Percentiles rank a stretch among this genome's conserved stretches.
Conservation (phyloP, 2,797 vertebrate genomes). For the Notolabrus celidotus region DNA sequence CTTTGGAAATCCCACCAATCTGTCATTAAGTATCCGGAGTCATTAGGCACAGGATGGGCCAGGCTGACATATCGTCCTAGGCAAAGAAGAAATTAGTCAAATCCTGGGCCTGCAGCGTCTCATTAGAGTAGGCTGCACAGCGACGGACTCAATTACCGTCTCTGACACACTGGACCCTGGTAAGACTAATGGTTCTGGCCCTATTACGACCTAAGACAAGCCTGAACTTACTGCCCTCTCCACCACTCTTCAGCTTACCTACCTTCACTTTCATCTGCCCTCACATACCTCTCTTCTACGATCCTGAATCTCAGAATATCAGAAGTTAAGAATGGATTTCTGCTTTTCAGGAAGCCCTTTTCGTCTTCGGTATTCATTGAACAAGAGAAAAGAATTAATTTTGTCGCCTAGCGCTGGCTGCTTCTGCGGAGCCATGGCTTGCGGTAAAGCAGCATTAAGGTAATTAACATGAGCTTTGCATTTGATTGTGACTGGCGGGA, state of each 20-base stretch:
- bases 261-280: slow-evolving; percentile 39
- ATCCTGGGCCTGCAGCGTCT: slow-evolving; percentile 69
- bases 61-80: slow-evolving; percentile 51
- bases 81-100: slow-evolving; percentile 66
- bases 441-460: slow-evolving; percentile 75
- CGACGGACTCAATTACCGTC: slow-evolving; percentile 71
- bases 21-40: slow-evolving; percentile 66
- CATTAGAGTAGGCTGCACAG: slow-evolving; percentile 68
- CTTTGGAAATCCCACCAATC: slow-evolving; percentile 61
- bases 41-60: slow-evolving; percentile 54
- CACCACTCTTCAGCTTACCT: slow-evolving; percentile 12
- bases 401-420: slow-evolving; percentile 33
- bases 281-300: slow-evolving; percentile 12
- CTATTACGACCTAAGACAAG: slow-evolving; percentile 49
- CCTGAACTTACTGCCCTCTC: slow-evolving; percentile 48
- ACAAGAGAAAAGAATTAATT: slow-evolving; percentile 54
- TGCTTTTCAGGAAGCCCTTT: slow-evolving; percentile 29
- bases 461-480: slow-evolving; percentile 82
- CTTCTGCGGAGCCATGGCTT: slow-evolving; percentile 67
- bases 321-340: slow-evolving; percentile 24
- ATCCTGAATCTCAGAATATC: slow-evolving; percentile 28
- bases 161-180: slow-evolving; percentile 51
- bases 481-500: slow-evolving; percentile 76
- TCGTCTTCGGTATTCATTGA: slow-evolving; percentile 52
- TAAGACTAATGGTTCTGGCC: slow-evolving; percentile 56